Conservation (phyloP, 2,797 vertebrate species). For the Darevskia nairensis region DNA sequence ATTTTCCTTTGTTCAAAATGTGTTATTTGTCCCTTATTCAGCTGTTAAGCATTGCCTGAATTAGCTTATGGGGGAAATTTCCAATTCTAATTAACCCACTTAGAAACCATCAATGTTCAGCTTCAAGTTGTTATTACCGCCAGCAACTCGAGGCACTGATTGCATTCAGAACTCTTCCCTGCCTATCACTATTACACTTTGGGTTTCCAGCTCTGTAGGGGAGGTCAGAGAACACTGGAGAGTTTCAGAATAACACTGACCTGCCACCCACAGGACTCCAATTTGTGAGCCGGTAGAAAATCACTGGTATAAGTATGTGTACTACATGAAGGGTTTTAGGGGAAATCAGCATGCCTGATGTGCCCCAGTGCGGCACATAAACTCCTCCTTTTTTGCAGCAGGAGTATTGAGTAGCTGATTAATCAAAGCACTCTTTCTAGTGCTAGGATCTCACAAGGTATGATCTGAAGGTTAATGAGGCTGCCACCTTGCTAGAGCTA, state of each 20-base stretch:
- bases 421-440: conserved; percentile 15
- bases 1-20: conserved; percentile 5
- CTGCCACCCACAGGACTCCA: conserved; percentile 29
- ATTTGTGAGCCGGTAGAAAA: conserved; percentile 28
- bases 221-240: conserved; percentile 47
- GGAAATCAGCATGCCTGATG: conserved; percentile 40
- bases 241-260: conserved; percentile 48
- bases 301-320: conserved; percentile 29
- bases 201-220: conserved; percentile 17
- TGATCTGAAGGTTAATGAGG: no score
- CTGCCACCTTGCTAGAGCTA: no score
- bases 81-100: conserved; percentile 43
- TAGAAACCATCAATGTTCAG: conserved; percentile 26
- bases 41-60: conserved; percentile 8
- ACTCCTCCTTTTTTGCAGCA: conserved; percentile 46
- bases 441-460: background rate
- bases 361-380: conserved; percentile 36
- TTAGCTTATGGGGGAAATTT: background rate
- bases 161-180: conserved; percentile 46
- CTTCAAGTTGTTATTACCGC: conserved; percentile 33
- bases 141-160: conserved; percentile 32
- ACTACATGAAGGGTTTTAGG: conserved; percentile 22
- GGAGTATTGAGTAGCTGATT: conserved; percentile 50
- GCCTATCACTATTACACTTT: conserved; percentile 14
- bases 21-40: conserved; percentile 14